phyloP scores from a whole-genome alignment of 2,888 invertebrate species.

The Mamestra brassicae region DNA sequence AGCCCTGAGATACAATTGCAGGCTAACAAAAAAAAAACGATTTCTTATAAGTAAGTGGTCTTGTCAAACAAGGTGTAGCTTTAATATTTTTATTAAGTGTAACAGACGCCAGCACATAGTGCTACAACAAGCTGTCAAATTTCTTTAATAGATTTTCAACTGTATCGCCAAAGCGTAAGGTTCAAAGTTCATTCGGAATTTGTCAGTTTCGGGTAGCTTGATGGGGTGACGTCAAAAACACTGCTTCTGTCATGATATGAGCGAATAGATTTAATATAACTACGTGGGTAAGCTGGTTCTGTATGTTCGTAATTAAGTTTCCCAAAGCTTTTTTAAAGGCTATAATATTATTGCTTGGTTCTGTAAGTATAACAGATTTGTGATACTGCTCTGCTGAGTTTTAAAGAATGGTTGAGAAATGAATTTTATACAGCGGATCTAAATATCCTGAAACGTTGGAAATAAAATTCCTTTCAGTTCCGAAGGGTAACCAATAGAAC shows the following conservation, averaged over 20 bases:
- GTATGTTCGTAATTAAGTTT: conserved; percentile 17
- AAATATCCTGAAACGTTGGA: too few relatives aligned
- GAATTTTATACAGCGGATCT: too few relatives aligned
- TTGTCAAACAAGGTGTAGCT: not conserved
- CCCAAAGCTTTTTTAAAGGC: not conserved
- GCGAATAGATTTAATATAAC: conserved; percentile 1
- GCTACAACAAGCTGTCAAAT: too few relatives aligned
- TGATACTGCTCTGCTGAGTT: not conserved
- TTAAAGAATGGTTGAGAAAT: too few relatives aligned
- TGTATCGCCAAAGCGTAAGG: too few relatives aligned
- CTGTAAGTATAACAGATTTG: not conserved
- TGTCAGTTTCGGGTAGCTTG: too few relatives aligned
- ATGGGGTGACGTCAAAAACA: not conserved
- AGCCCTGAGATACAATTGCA: too few relatives aligned
- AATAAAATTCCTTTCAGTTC: too few relatives aligned
- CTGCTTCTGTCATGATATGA: not conserved
- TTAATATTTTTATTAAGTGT: not conserved
- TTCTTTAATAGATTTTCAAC: too few relatives aligned
- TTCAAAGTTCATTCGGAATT: too few relatives aligned
- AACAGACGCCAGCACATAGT: not conserved
- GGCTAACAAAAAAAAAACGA: not conserved
- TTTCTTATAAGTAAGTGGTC: not conserved
- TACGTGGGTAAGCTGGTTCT: not conserved
- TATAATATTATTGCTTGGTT: not conserved
- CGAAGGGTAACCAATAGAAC: too few relatives aligned